Evolutionary conservation across 2,888 invertebrate species (phyloP).

Genomic region (Morpho helenor): DNA sequence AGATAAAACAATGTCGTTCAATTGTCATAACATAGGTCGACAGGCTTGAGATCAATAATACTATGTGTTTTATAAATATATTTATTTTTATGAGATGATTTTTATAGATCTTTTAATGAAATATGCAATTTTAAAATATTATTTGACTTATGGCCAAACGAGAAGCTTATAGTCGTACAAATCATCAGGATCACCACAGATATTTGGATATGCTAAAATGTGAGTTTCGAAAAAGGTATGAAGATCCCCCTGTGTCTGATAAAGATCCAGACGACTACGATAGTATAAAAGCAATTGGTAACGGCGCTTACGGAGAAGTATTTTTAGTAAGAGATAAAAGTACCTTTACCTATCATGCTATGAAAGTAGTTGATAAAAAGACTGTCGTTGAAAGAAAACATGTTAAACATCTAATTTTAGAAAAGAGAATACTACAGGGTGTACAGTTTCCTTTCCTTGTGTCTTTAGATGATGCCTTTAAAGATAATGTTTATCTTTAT

Average conservation of each 20-base stretch:
- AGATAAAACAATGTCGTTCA: not conserved
- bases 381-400: constrained; percentile 93
- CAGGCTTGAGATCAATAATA: not conserved
- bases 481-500: constrained; percentile 91
- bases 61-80: constrained; percentile 23
- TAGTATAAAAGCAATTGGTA: constrained; percentile 87
- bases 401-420: constrained; percentile 91
- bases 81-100: constrained; percentile 30
- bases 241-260: constrained; percentile 30
- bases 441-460: constrained; percentile 93
- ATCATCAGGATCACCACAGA: constrained; percentile 52
- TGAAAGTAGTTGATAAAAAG: constrained; percentile 93
- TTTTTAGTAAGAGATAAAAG: constrained; percentile 84
- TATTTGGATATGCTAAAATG: constrained; percentile 59
- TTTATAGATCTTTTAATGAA: constrained; percentile 15
- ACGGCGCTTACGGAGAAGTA: constrained; percentile 94
- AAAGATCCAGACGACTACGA: constrained; percentile 81
- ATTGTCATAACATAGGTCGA: constrained; percentile 4
- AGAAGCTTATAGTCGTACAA: constrained; percentile 42
- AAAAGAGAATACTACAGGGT: constrained; percentile 91
- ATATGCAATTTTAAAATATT: constrained; percentile 9
- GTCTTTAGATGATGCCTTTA: constrained; percentile 87
- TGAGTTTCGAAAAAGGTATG: constrained; percentile 48
- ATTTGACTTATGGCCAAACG: constrained; percentile 44
- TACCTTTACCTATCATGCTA: constrained; percentile 85